phyloP scores from a whole-genome alignment of 2,113 vertebrate species.

The Notarius quadriscutis region DNA sequence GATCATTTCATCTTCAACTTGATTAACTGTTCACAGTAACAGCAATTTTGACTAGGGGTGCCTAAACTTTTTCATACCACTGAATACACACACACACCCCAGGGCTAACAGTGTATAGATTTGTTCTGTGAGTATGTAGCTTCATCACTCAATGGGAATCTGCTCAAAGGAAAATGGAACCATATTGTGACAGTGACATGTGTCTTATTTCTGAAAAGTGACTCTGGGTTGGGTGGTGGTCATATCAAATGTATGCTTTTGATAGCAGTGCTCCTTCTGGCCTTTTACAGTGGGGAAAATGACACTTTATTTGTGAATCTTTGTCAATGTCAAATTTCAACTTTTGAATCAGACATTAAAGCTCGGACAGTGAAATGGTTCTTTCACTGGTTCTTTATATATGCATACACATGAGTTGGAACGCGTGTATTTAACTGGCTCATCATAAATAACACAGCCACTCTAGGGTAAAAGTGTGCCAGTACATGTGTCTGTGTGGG shows the following conservation, averaged over 20 bases:
- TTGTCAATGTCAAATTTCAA: background rate
- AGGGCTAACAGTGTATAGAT: background rate
- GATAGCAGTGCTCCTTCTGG: background rate
- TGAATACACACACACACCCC: too few species aligned
- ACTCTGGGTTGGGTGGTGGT: background rate
- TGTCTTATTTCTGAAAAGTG: background rate
- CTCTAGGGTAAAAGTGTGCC: constrained; percentile 1
- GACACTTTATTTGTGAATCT: background rate
- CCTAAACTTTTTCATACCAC: too few species aligned
- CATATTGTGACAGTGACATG: background rate
- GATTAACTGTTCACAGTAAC: too few species aligned
- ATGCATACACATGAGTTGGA: background rate
- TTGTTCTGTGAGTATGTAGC: background rate
- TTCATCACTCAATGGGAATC: background rate
- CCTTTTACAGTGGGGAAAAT: background rate
- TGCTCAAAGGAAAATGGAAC: background rate
- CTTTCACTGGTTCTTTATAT: background rate
- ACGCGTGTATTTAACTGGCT: background rate
- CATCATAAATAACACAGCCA: constrained; percentile 58
- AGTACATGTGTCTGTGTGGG: constrained; percentile 2
- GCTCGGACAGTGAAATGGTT: too few species aligned
- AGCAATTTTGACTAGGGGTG: too few species aligned
- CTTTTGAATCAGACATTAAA: background rate
- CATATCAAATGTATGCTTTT: background rate
- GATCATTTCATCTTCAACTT: too few species aligned